These are phyloP conservation scores for Quadriops clusia DNA, from an alignment of 2,888 invertebrate species.

Conservation along the genomic window DNA sequence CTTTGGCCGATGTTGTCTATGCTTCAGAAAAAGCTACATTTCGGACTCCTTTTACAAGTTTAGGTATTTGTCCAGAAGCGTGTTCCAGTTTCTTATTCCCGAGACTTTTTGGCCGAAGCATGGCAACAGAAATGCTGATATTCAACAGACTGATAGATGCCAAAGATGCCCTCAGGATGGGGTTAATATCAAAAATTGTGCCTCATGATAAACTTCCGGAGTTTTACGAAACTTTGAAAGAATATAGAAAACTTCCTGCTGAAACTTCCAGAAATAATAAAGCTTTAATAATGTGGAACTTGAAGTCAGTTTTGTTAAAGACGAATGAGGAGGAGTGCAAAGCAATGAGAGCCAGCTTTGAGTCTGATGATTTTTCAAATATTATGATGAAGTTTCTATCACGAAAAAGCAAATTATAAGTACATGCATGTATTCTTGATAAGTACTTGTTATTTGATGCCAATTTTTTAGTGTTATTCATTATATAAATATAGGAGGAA, in stretches of 20 bases:
- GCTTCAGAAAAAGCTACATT: constrained; percentile 80
- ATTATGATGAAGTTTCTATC: constrained; percentile 44
- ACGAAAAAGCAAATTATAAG: constrained; percentile 28
- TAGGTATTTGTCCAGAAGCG: constrained; percentile 83
- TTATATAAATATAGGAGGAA: too few species aligned
- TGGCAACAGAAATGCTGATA: constrained; percentile 41
- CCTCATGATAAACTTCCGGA: constrained; percentile 48
- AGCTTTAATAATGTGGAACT: constrained; percentile 48
- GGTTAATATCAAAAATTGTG: constrained; percentile 70
- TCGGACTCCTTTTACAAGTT: constrained; percentile 71
- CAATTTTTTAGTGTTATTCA: too few species aligned
- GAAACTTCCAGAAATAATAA: constrained; percentile 57
- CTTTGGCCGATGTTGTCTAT: constrained; percentile 80
- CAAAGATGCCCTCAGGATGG: constrained; percentile 61
- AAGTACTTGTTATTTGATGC: too few species aligned
- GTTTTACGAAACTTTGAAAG: constrained; percentile 43
- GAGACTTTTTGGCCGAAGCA: constrained; percentile 67
- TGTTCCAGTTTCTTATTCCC: constrained; percentile 83
- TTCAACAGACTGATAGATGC: constrained; percentile 71
- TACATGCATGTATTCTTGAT: too few species aligned
- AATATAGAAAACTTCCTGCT: constrained; percentile 45
- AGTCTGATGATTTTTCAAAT: constrained; percentile 52
- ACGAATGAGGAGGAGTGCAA: constrained; percentile 59
- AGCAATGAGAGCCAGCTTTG: constrained; percentile 50
- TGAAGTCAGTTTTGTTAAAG: constrained; percentile 49